Conservation (phyloP, 2,797 vertebrate genomes). For the Mionectes olivaceus region DNA sequence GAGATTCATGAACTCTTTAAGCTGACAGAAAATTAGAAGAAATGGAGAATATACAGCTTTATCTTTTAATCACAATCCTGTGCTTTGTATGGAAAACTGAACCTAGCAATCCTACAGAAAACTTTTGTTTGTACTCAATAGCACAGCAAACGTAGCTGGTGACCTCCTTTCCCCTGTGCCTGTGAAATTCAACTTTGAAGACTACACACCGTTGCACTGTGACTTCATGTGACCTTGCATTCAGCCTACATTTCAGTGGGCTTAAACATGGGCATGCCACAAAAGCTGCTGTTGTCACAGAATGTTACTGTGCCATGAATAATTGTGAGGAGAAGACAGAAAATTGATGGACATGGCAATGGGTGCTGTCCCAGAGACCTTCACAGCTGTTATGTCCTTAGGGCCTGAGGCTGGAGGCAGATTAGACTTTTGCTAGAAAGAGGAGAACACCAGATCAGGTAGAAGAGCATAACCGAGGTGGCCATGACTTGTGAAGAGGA, state of each 20-base stretch:
- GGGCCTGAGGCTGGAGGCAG: not conserved
- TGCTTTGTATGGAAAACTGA: not conserved
- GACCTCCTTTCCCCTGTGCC: not conserved
- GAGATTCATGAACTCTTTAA: not conserved
- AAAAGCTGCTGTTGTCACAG: not conserved
- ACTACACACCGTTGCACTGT: not conserved
- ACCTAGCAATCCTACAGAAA: not conserved
- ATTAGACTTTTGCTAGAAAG: not conserved
- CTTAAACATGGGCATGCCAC: not conserved
- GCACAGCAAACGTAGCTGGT: accelerated
- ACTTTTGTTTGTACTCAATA: not conserved
- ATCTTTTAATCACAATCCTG: not conserved
- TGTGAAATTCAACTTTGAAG: not conserved
- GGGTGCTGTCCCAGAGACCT: not conserved
- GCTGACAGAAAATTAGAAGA: not conserved
- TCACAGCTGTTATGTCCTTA: not conserved
- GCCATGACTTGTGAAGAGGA: not conserved
- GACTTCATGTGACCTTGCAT: not conserved
- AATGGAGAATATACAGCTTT: not conserved
- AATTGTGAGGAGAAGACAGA: not conserved
- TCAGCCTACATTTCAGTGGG: not conserved
- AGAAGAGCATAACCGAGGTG: not conserved
- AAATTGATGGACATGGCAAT: not conserved
- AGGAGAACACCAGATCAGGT: not conserved
- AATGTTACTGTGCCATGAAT: not conserved